phyloP scores from a whole-genome alignment of 2,113 vertebrate genomes.

The Phylloscopus whistleri region DNA sequence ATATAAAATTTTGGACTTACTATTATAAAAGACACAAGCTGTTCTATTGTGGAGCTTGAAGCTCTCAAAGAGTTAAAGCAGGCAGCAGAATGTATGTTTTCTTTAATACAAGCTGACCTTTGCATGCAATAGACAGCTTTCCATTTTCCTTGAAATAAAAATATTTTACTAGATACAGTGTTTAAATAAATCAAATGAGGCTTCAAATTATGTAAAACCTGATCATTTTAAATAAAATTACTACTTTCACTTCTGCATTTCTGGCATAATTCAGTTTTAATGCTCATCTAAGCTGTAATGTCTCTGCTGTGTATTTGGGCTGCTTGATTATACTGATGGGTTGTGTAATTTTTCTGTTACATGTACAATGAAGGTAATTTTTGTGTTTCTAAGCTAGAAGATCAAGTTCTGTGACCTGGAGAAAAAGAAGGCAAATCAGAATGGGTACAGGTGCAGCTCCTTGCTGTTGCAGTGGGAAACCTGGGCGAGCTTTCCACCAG shows the following conservation, averaged over 20 bases:
- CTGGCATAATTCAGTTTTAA: constrained; percentile 17
- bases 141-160: background rate
- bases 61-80: background rate
- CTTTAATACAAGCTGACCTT: background rate
- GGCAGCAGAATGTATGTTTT: background rate
- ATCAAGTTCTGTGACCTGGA: background rate
- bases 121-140: background rate
- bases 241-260: background rate
- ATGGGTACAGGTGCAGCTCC: background rate
- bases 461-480: background rate
- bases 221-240: constrained; percentile 10
- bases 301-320: background rate
- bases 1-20: background rate
- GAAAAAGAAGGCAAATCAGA: background rate
- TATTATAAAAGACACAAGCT: background rate
- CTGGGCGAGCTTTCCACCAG: background rate
- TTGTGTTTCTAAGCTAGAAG: background rate
- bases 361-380: background rate
- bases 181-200: constrained; percentile 22
- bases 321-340: background rate
- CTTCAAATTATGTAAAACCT: constrained; percentile 37
- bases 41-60: background rate
- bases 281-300: background rate
- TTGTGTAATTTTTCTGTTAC: background rate
- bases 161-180: background rate